Evolutionary conservation across 2,113 vertebrate species (phyloP).

Genomic region (Copsychus sechellarum): DNA sequence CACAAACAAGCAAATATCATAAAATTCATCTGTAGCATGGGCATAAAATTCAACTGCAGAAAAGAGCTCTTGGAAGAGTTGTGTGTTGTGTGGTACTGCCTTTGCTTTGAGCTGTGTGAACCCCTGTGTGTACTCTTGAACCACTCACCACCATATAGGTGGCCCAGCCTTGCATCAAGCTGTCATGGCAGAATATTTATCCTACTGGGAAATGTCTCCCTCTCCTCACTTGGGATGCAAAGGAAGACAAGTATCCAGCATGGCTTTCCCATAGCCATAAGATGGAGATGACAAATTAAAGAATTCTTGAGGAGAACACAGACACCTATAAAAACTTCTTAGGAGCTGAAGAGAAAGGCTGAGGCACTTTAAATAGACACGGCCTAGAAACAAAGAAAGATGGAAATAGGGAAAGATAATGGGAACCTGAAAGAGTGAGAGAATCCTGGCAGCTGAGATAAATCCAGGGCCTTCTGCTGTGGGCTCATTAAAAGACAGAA

Average conservation of each 20-base stretch:
- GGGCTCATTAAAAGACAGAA: slow-evolving; percentile 29
- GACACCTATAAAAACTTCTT: neutral
- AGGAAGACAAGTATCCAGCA: neutral
- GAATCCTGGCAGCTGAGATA: slow-evolving; percentile 17
- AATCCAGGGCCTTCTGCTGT: slow-evolving; percentile 9
- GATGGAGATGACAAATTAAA: neutral
- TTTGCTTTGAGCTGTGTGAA: neutral
- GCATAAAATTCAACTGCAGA: slow-evolving; percentile 11
- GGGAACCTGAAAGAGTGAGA: slow-evolving; percentile 3
- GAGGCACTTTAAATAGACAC: neutral
- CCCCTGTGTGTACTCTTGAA: neutral
- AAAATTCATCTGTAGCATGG: neutral
- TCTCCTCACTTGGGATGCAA: neutral
- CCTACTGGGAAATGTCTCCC: neutral
- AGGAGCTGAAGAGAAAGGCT: neutral
- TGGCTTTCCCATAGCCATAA: neutral
- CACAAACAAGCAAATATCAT: slow-evolving; percentile 65
- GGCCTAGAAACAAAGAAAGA: neutral
- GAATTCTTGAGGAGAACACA: neutral
- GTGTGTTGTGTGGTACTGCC: neutral
- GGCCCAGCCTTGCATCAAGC: neutral
- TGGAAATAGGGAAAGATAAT: neutral
- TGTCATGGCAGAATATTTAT: neutral
- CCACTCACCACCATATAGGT: neutral
- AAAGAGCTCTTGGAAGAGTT: slow-evolving; percentile 1